Conservation (phyloP, 2,888 invertebrate species). For the Erebia epiphron region DNA sequence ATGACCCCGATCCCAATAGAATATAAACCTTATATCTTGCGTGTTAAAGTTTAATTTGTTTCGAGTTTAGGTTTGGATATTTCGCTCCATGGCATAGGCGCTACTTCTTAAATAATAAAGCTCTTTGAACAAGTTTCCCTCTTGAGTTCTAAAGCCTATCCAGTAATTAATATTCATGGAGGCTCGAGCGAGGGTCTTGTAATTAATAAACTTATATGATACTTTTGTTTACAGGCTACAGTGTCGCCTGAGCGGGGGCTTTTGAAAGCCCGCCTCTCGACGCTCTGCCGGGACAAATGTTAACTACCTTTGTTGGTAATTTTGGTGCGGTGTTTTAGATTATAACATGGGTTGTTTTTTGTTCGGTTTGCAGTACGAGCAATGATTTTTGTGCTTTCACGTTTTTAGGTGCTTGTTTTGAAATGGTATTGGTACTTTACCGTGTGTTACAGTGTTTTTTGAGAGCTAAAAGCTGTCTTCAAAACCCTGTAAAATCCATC, state of each 20-base stretch:
- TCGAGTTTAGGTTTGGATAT: slow-evolving; percentile 53
- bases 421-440: not conserved
- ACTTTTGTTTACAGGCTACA: slow-evolving; percentile 75
- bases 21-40: slow-evolving; percentile 48
- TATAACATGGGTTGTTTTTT: slow-evolving; percentile 6
- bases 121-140: slow-evolving; percentile 83
- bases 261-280: slow-evolving; percentile 28
- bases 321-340: slow-evolving; percentile 18
- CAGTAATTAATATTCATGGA: slow-evolving; percentile 83
- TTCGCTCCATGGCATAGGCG: slow-evolving; percentile 74
- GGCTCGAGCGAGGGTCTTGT: slow-evolving; percentile 79
- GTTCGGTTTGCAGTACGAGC: not conserved
- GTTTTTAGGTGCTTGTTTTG: not conserved
- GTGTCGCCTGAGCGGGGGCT: slow-evolving; percentile 72
- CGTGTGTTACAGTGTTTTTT: not conserved
- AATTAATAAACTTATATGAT: slow-evolving; percentile 84
- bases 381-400: slow-evolving; percentile 4
- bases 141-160: slow-evolving; percentile 82
- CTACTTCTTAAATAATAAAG: slow-evolving; percentile 82
- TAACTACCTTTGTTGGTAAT: slow-evolving; percentile 28
- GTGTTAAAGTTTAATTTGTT: slow-evolving; percentile 50
- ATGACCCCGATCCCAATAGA: slow-evolving; percentile 62
- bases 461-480: too few species aligned
- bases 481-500: too few species aligned
- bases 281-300: slow-evolving; percentile 27